A percentile compares a stretch with the other conserved stretches of the same genome.
phyloP scores from a whole-genome alignment of 37 sponge, comb jelly and placozoan genomes.

The Oopsacas minuta region DNA sequence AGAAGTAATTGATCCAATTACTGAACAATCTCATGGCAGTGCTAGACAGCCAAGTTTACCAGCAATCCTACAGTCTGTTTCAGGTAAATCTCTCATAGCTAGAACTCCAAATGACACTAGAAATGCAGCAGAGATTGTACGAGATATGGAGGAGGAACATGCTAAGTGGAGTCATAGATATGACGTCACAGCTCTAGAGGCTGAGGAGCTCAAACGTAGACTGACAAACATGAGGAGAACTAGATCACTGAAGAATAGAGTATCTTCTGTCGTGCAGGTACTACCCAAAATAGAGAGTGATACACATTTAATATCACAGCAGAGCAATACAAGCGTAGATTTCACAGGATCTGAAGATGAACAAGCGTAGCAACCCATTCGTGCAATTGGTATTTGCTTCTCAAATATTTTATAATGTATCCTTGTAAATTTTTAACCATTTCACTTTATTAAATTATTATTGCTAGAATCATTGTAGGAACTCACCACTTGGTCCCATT shows the following conservation, averaged over 20 bases:
- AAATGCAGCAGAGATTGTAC: not conserved
- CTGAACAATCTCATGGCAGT: not conserved
- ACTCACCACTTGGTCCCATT: not conserved
- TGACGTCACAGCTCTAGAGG: not conserved
- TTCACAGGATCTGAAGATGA: no score
- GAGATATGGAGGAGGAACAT: not conserved
- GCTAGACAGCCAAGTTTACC: not conserved
- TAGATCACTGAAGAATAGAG: not conserved
- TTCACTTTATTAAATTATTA: not conserved
- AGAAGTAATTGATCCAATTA: not conserved
- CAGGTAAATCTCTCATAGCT: not conserved
- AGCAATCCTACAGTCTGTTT: not conserved
- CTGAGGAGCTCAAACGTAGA: not conserved
- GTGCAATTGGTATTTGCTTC: no score
- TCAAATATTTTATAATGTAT: not conserved
- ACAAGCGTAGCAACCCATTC: no score
- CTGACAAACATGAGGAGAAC: not conserved
- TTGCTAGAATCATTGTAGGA: no score
- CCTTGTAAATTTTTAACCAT: not conserved
- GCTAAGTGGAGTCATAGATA: conserved; percentile 8
- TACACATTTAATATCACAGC: not conserved
- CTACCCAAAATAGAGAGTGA: not conserved
- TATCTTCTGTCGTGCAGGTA: not conserved
- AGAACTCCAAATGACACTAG: not conserved
- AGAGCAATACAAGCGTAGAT: not conserved